Conservation (phyloP, 2,888 invertebrate species). For the Nomada lathburiana region DNA sequence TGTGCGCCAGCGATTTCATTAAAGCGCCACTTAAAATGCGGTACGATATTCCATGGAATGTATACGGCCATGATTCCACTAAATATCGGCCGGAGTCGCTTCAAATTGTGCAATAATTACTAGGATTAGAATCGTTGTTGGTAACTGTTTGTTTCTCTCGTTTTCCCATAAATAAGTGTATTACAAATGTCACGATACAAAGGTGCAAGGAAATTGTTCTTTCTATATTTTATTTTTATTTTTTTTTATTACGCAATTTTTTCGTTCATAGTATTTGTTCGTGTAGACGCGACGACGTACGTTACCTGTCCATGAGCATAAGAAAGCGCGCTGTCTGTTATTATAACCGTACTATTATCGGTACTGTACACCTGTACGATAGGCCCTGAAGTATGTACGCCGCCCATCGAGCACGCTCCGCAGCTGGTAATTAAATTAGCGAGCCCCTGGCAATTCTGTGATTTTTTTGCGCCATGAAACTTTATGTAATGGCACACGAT, state of each 20-base stretch:
- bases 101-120: slow-evolving; percentile 20
- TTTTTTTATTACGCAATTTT: slow-evolving; percentile 3
- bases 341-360: slow-evolving; percentile 79
- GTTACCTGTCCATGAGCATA: slow-evolving; percentile 40
- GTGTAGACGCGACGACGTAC: slow-evolving; percentile 45
- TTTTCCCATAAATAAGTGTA: neutral
- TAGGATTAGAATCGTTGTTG: neutral
- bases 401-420: slow-evolving; percentile 55
- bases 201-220: neutral
- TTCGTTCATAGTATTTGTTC: neutral
- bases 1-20: slow-evolving; percentile 61
- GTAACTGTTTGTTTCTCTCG: neutral
- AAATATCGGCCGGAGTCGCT: slow-evolving; percentile 1
- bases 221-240: neutral
- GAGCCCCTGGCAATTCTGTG: slow-evolving; percentile 48
- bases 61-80: slow-evolving; percentile 31
- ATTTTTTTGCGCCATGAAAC: slow-evolving; percentile 39
- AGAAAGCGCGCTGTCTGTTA: slow-evolving; percentile 69
- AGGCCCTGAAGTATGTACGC: slow-evolving; percentile 29
- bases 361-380: slow-evolving; percentile 73
- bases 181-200: neutral
- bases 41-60: slow-evolving; percentile 59
- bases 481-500: slow-evolving; percentile 31
- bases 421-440: slow-evolving; percentile 71
- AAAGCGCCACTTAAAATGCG: slow-evolving; percentile 62